Percentiles rank a stretch among this genome's conserved stretches.
phyloP scores from a whole-genome alignment of 2,888 invertebrate species.

The Synanthedon tipuliformis region DNA sequence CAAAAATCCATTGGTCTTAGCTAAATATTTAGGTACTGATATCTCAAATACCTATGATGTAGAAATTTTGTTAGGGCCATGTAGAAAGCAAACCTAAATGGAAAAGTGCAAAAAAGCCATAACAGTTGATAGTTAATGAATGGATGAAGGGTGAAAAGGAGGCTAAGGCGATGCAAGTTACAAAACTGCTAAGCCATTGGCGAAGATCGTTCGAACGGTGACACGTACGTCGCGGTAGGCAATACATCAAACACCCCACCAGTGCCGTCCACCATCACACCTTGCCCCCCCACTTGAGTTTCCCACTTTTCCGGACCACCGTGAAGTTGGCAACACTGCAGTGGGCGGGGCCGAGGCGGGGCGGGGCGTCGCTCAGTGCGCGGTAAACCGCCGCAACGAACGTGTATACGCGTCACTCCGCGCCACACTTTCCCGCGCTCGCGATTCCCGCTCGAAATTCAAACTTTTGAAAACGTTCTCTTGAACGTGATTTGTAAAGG shows the following conservation, averaged over 20 bases:
- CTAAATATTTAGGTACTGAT: too few species aligned
- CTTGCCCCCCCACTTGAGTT: constrained; percentile 35
- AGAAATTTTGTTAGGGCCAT: not conserved
- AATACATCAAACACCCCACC: constrained; percentile 2
- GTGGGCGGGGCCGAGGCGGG: constrained; percentile 51
- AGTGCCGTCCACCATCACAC: constrained; percentile 17
- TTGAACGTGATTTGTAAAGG: not conserved
- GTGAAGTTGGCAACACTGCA: constrained; percentile 43
- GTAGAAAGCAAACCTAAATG: not conserved
- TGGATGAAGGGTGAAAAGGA: not conserved
- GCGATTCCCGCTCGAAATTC: constrained; percentile 17
- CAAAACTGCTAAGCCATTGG: not conserved
- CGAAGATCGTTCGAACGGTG: not conserved
- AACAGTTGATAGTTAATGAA: not conserved
- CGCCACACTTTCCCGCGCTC: constrained; percentile 31
- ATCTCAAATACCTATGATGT: not conserved
- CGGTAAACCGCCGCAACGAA: constrained; percentile 15
- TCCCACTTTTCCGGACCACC: constrained; percentile 53
- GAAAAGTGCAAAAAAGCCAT: not conserved
- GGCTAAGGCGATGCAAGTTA: not conserved
- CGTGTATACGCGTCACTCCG: constrained; percentile 20
- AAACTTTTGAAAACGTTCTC: constrained; percentile 8
- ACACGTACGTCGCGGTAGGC: not conserved
- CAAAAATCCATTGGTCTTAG: too few species aligned
- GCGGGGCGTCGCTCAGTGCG: constrained; percentile 32